A percentile compares a stretch with the other conserved stretches of the same genome.
phyloP scores from a whole-genome alignment of 2,888 invertebrate genomes.

The Zygogramma bicolorata region DNA sequence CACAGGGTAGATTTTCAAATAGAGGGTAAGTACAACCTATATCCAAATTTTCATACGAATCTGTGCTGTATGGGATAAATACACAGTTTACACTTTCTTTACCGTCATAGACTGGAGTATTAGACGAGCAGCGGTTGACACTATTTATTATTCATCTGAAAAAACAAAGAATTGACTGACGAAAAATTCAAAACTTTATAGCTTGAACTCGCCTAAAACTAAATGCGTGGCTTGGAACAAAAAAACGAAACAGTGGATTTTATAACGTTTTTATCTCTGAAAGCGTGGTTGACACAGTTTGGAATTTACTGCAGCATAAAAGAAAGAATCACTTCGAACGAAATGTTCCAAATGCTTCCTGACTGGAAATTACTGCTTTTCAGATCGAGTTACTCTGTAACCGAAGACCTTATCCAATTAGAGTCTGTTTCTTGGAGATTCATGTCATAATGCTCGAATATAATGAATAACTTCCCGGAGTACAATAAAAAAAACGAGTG shows the following conservation, averaged over 20 bases:
- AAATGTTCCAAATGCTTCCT: neutral
- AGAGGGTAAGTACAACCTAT: too few relatives aligned
- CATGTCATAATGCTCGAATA: too few relatives aligned
- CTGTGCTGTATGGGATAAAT: too few relatives aligned
- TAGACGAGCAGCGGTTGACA: too few relatives aligned
- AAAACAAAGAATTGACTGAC: too few relatives aligned
- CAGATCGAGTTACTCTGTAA: neutral
- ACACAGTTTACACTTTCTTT: too few relatives aligned
- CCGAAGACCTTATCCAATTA: neutral
- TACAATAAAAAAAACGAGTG: too few relatives aligned
- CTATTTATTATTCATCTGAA: too few relatives aligned
- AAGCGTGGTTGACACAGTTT: neutral
- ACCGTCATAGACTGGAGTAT: too few relatives aligned
- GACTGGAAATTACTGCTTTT: neutral
- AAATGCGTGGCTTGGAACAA: neutral
- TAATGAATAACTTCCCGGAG: too few relatives aligned
- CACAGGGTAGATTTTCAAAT: too few relatives aligned
- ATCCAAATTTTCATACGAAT: too few relatives aligned
- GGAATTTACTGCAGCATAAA: slow-evolving; percentile 3
- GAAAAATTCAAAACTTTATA: neutral
- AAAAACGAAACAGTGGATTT: slow-evolving; percentile 6
- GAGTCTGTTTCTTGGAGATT: neutral
- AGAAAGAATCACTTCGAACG: neutral
- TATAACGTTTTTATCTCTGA: slow-evolving; percentile 2
- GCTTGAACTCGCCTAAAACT: neutral